Evolutionary conservation across 2,888 invertebrate genomes (phyloP).

Genomic region (Ptychoptera contaminata): DNA sequence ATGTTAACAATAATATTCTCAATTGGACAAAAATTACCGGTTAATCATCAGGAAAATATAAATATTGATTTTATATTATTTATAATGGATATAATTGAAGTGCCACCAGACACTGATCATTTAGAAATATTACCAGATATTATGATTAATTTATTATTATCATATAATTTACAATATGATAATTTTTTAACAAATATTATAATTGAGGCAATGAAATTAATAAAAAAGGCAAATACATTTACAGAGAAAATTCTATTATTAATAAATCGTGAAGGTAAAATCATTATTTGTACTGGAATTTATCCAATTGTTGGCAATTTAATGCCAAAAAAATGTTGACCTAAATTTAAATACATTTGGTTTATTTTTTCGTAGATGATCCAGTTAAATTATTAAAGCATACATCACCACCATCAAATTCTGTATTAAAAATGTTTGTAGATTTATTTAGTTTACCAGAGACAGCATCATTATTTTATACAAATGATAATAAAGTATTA

Average conservation of each 20-base stretch:
- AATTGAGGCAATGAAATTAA: conserved; percentile 49
- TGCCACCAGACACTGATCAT: conserved; percentile 60
- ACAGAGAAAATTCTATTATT: conserved; percentile 79
- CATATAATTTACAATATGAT: conserved; percentile 79
- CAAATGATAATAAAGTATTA: conserved; percentile 86
- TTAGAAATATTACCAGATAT: conserved; percentile 75
- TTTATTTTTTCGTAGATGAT: conserved; percentile 45
- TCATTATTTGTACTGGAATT: neutral
- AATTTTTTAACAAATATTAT: conserved; percentile 50
- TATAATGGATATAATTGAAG: conserved; percentile 67
- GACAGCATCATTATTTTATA: conserved; percentile 81
- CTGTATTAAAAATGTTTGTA: conserved; percentile 73
- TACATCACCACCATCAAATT: conserved; percentile 62
- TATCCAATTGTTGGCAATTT: neutral
- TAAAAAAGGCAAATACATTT: conserved; percentile 65
- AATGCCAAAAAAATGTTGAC: no score
- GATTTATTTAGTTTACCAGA: conserved; percentile 67
- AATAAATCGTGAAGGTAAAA: conserved; percentile 75
- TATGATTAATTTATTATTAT: conserved; percentile 67
- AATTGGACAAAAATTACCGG: conserved; percentile 77
- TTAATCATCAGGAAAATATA: conserved; percentile 78
- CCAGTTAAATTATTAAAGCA: conserved; percentile 76
- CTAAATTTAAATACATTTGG: neutral
- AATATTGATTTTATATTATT: conserved; percentile 68
- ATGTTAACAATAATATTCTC: conserved; percentile 80